phyloP scores from a whole-genome alignment of 2,888 invertebrate genomes.

The Campaea margaritaria region DNA sequence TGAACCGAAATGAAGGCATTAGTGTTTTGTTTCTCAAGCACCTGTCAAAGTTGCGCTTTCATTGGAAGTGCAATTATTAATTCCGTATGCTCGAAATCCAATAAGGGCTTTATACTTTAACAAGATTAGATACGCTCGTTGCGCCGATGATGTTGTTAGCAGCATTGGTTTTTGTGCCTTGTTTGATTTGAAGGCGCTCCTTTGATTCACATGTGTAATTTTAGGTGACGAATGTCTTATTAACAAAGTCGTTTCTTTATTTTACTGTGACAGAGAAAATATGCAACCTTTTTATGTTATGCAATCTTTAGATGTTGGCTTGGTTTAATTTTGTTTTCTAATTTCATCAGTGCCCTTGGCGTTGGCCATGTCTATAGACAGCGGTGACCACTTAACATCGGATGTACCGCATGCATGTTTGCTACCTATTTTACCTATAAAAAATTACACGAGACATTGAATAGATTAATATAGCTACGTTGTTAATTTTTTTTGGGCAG shows the following conservation, averaged over 20 bases:
- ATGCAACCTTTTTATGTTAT: background rate
- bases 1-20: conserved; percentile 17
- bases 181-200: conserved; percentile 68
- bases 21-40: conserved; percentile 42
- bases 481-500: too few species aligned
- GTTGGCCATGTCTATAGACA: too few species aligned
- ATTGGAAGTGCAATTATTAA: conserved; percentile 75
- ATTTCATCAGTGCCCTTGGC: too few species aligned
- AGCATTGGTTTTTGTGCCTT: conserved; percentile 63
- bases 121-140: conserved; percentile 76
- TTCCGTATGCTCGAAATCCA: conserved; percentile 79
- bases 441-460: too few species aligned
- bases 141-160: conserved; percentile 76
- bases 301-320: background rate
- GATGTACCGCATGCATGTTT: too few species aligned
- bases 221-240: conserved; percentile 23
- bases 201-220: conserved; percentile 54
- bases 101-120: conserved; percentile 65
- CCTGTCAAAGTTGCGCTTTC: conserved; percentile 61
- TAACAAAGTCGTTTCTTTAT: conserved; percentile 1
- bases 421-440: too few species aligned
- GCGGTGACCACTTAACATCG: too few species aligned
- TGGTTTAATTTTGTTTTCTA: too few species aligned
- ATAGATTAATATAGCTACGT: too few species aligned
- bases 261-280: background rate